Percentiles rank a stretch among this genome's conserved stretches.
Conservation (phyloP, 1,140 invertebrate genomes). For the Delia radicum region DNA sequence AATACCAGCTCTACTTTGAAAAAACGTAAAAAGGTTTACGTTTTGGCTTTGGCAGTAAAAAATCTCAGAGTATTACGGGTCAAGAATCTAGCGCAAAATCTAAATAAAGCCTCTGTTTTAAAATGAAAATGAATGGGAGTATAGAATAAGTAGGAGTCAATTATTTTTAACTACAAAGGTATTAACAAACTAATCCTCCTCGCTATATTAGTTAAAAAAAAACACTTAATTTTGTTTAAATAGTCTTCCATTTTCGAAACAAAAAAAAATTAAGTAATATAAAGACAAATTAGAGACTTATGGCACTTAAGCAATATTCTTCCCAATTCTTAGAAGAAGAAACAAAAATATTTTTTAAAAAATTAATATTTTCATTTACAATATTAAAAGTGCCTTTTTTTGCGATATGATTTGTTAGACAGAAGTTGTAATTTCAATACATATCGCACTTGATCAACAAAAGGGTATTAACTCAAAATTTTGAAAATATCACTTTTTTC, state of each 20-base stretch:
- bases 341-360: no score
- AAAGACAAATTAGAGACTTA: background rate
- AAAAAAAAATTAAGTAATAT: background rate
- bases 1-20: conserved; percentile 51
- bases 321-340: no score
- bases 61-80: background rate
- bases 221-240: background rate
- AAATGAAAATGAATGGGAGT: background rate
- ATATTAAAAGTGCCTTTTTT: no score
- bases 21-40: conserved; percentile 53
- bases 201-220: background rate
- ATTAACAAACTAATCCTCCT: no score
- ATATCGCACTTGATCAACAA: no score
- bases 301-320: background rate
- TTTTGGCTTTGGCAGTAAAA: conserved; percentile 43
- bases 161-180: background rate
- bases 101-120: background rate
- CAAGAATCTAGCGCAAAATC: background rate
- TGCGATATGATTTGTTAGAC: no score
- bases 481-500: no score
- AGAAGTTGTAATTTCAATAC: no score
- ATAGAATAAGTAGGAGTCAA: background rate
- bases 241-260: conserved; percentile 18
- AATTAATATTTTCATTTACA: no score
- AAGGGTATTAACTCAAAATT: no score